Evolutionary conservation across 2,888 invertebrate genomes (phyloP).

Genomic region (Cynaeus angustus): DNA sequence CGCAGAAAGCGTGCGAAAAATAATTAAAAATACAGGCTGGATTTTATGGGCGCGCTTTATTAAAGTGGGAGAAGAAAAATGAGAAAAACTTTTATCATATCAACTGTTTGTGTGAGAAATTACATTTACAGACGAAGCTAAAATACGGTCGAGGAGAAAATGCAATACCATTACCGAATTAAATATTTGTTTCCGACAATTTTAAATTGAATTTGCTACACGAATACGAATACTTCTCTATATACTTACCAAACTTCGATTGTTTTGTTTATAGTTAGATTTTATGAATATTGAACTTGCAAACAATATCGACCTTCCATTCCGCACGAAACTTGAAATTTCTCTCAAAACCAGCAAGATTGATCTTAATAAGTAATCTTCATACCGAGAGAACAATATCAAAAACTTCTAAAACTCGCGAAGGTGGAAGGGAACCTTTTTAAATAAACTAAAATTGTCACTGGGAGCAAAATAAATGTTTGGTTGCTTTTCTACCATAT

Average conservation of each 20-base stretch:
- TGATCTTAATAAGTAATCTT: conserved; percentile 17
- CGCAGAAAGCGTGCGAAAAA: conserved; percentile 59
- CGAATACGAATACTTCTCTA: conserved; percentile 47
- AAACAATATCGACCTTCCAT: conserved; percentile 34
- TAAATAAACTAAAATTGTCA: neutral
- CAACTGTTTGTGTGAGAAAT: conserved; percentile 66
- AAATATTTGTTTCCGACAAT: conserved; percentile 62
- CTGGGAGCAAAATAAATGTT: neutral
- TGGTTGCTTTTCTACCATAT: conserved; percentile 11
- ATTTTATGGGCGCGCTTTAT: conserved; percentile 66
- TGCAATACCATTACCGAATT: conserved; percentile 62
- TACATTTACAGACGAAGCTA: conserved; percentile 63
- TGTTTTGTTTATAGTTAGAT: conserved; percentile 43
- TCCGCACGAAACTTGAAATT: conserved; percentile 10
- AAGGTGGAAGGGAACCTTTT: neutral
- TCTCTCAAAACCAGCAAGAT: conserved; percentile 5
- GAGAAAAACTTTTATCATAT: conserved; percentile 68
- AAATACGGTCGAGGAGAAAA: conserved; percentile 51
- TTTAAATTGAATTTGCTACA: conserved; percentile 61
- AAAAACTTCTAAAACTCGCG: conserved; percentile 1
- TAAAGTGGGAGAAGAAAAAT: conserved; percentile 67
- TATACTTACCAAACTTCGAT: conserved; percentile 41
- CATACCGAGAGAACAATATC: conserved; percentile 3
- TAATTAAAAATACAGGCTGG: conserved; percentile 67
- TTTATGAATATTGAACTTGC: conserved; percentile 43